Base-by-base conservation (phyloP, 2,797 vertebrate genomes). In the Coreius guichenoti region DNA sequence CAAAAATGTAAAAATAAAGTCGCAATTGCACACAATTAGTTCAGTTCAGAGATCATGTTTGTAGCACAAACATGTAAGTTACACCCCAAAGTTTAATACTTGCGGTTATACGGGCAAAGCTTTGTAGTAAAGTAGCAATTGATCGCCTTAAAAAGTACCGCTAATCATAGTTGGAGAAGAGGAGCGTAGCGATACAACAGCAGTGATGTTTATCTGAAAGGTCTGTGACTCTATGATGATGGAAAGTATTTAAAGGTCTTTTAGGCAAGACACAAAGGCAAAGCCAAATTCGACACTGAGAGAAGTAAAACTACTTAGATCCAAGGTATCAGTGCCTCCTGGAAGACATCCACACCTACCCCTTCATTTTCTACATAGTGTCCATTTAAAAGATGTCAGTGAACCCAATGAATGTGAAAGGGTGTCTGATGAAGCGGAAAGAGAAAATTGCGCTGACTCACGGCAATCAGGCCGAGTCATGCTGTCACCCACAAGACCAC, bases 371-470 rank as follows among this genome's bases (percentile, higher is more conserved):
- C 69, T 5, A 2, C 73, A 58, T 77, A 33, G 26, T 70, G 83
- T 79, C 75, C 26, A 58, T 70, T 84, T 70, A 84, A 85, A 87
- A 85, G 78, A 81, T 80, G 77, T 83, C 45, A 80, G 69, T 80
- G 80, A 77, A 73, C 74, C 54, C 54, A 76, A 75, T 76, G 73
- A 86, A 77, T 80, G 54, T 67, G 69, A 88, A 82, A 68, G 67
- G 43, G 47, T 47, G 47, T 68, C 76, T 80, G 75, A 88, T 88
- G 80, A 78, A 56, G 69, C 84, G n/a, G 77, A 51, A 33, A 72
- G 73, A 77, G 85, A 80, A 86, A 85, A 89, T 83, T 85, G 69
- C 56, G 82, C 85, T 85, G 86, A 86, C 75, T 87, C 87, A 80
- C 39, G 68, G 82, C 85, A 83, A 80, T 88, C 80, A 89, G 56